These are phyloP conservation scores for Cygnus atratus DNA, from an alignment of 2,113 vertebrate species.

Conservation along the genomic window DNA sequence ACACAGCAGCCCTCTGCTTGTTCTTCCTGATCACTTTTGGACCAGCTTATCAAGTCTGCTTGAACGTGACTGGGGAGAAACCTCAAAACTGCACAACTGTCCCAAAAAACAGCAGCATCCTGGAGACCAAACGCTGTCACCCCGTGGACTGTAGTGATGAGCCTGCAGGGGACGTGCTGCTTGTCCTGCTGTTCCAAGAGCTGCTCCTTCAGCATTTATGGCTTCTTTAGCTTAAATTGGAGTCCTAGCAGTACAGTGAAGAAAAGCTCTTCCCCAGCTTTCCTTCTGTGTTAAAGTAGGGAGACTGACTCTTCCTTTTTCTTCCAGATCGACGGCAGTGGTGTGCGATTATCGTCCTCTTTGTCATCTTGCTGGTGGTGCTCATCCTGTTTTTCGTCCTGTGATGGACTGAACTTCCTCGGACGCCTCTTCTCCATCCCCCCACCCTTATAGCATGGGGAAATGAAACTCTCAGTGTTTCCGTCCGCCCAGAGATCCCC, in stretches of 20 bases:
- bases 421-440: not conserved
- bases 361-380: slow-evolving; percentile 87
- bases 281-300: not conserved
- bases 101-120: not conserved
- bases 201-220: not conserved
- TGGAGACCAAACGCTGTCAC: accelerated
- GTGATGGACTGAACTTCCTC: slow-evolving; percentile 73
- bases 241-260: not conserved
- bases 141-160: accelerated
- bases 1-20: not conserved
- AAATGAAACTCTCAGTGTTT: slow-evolving; percentile 17
- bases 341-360: slow-evolving; percentile 92
- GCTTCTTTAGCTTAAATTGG: not conserved
- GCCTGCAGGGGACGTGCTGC: not conserved
- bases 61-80: not conserved
- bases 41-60: not conserved
- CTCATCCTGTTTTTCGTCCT: slow-evolving; percentile 89
- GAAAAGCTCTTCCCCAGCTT: not conserved
- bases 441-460: not conserved
- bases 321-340: slow-evolving; percentile 94
- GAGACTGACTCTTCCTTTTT: slow-evolving; percentile 20
- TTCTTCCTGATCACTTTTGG: not conserved
- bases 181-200: not conserved
- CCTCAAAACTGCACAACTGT: not conserved
- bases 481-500: not conserved